These are phyloP conservation scores for Ditylenchus dipsaci DNA, from an alignment of 1,140 invertebrate species.

Conservation along the genomic window DNA sequence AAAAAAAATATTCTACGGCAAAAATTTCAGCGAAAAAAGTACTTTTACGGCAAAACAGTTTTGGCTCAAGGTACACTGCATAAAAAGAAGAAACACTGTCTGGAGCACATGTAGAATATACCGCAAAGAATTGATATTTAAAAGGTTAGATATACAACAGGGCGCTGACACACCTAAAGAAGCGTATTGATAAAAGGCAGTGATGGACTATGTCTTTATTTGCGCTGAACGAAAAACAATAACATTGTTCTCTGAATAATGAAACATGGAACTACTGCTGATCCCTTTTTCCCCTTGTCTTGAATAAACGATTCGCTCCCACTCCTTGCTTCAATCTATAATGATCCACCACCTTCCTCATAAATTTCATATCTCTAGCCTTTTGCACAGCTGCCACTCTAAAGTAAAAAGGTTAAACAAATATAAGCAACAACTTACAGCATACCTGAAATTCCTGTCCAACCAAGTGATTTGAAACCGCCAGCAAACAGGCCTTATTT, in stretches of 20 bases:
- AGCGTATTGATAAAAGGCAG: too few relatives aligned
- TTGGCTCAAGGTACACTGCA: too few relatives aligned
- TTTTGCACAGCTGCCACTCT: slow-evolving; percentile 64
- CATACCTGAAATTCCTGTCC: slow-evolving; percentile 65
- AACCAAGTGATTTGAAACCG: slow-evolving; percentile 78
- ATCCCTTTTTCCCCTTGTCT: slow-evolving; percentile 30
- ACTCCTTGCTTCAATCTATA: slow-evolving; percentile 72
- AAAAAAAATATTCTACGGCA: too few relatives aligned
- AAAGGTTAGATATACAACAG: too few relatives aligned
- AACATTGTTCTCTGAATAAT: neutral
- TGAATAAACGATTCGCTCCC: slow-evolving; percentile 63
- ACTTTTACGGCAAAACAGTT: too few relatives aligned
- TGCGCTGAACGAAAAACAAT: neutral
- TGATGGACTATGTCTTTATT: too few relatives aligned
- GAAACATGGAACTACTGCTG: slow-evolving; percentile 18
- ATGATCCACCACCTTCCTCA: slow-evolving; percentile 75
- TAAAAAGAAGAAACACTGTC: too few relatives aligned
- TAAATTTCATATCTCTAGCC: slow-evolving; percentile 75
- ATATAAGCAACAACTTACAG: neutral
- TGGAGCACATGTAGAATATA: too few relatives aligned
- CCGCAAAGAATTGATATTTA: too few relatives aligned
- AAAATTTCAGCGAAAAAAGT: too few relatives aligned
- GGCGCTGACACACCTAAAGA: too few relatives aligned
- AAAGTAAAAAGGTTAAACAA: neutral
- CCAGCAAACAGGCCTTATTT: neutral